Percentiles rank a stretch among this genome's conserved stretches.
Evolutionary conservation across 2,888 invertebrate species (phyloP).

Genomic region (Dioctria linearis): DNA sequence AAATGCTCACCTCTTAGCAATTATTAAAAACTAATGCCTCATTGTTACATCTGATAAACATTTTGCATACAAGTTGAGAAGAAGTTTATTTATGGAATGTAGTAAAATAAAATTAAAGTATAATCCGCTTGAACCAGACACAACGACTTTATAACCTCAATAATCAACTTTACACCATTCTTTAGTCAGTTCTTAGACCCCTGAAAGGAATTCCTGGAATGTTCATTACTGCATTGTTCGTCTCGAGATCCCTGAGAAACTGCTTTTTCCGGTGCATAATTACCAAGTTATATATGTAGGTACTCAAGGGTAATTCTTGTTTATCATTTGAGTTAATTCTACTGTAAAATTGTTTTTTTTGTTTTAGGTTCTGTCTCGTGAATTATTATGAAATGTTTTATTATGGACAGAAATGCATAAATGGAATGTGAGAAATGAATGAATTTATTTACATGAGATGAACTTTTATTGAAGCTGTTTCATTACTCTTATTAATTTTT

Average conservation of each 20-base stretch:
- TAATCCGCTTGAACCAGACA: constrained; percentile 42
- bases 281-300: constrained; percentile 5
- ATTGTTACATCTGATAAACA: constrained; percentile 26
- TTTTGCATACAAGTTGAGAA: constrained; percentile 38
- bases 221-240: constrained; percentile 46
- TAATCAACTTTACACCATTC: constrained; percentile 40
- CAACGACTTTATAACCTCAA: constrained; percentile 49
- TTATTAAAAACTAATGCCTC: constrained; percentile 24
- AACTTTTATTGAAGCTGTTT: no score
- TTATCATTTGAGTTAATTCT: constrained; percentile 15
- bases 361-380: neutral
- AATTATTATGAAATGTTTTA: constrained; percentile 37
- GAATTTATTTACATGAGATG: neutral
- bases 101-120: constrained; percentile 18
- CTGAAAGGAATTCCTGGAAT: constrained; percentile 39
- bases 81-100: neutral
- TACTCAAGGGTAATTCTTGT: constrained; percentile 22
- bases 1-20: constrained; percentile 26
- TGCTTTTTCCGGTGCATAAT: constrained; percentile 36
- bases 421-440: neutral
- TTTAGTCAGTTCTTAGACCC: constrained; percentile 24
- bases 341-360: constrained; percentile 1
- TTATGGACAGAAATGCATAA: neutral
- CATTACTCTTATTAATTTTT: no score
- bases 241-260: constrained; percentile 24